Evolutionary conservation across 1,140 invertebrate genomes (phyloP).

Genomic region (Steinernema khuongi): DNA sequence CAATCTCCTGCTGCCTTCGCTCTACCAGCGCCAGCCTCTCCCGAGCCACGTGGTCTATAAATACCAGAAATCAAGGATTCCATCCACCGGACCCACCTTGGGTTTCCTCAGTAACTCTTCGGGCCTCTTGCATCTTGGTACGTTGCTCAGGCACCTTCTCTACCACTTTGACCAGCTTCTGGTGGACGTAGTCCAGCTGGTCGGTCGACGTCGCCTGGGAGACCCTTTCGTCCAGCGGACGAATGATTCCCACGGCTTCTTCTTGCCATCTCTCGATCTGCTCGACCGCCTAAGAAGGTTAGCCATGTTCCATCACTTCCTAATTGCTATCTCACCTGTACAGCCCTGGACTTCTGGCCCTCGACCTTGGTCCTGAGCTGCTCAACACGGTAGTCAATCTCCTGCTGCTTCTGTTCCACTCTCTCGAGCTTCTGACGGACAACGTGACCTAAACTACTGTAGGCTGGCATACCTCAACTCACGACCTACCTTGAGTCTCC

Average conservation of each 20-base stretch:
- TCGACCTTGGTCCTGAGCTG: too few relatives aligned
- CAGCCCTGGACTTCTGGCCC: background rate
- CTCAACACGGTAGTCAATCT: background rate
- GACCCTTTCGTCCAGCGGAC: constrained; percentile 15
- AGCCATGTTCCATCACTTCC: background rate
- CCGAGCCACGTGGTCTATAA: too few relatives aligned
- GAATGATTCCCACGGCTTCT: constrained; percentile 36
- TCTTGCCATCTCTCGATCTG: constrained; percentile 41
- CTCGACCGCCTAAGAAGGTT: constrained; percentile 25
- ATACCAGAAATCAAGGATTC: too few relatives aligned
- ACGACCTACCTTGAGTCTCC: background rate
- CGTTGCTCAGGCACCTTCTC: background rate
- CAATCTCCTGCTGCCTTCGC: too few relatives aligned
- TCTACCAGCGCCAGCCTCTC: too few relatives aligned
- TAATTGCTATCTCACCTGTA: background rate
- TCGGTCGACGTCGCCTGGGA: background rate
- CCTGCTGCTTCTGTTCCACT: background rate
- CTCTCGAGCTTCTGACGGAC: background rate
- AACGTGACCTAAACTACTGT: background rate
- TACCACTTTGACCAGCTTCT: background rate
- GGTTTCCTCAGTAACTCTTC: background rate
- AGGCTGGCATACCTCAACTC: background rate
- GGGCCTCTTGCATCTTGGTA: background rate
- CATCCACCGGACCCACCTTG: background rate
- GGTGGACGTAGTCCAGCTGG: background rate